Conservation (phyloP, 1,140 invertebrate species). For the Listronotus oregonensis region DNA sequence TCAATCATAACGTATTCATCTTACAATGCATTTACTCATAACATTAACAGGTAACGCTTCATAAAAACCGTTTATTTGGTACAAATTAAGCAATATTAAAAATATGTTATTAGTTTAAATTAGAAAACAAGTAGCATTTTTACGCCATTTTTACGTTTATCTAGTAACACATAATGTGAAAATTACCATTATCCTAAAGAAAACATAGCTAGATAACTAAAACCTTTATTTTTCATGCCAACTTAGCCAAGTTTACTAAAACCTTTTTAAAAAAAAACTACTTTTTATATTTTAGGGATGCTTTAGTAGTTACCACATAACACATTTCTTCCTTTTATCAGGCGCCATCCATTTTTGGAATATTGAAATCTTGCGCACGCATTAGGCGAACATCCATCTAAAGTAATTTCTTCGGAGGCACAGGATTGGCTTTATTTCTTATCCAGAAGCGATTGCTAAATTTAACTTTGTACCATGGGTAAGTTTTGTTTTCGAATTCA, state of each 20-base stretch:
- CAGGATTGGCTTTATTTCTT: constrained; percentile 66
- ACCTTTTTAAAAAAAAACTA: constrained; percentile 14
- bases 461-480: constrained; percentile 78
- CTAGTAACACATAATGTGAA: no score
- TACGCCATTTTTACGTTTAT: no score
- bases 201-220: not conserved
- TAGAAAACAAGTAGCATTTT: no score
- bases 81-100: no score
- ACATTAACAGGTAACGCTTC: constrained; percentile 75
- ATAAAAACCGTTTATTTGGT: no score
- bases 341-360: constrained; percentile 87
- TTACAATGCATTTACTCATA: constrained; percentile 79
- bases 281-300: constrained; percentile 60
- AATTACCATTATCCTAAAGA: no score
- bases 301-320: constrained; percentile 74
- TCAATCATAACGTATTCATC: constrained; percentile 73
- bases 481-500: no score
- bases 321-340: constrained; percentile 82
- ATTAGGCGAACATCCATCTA: constrained; percentile 59
- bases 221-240: constrained; percentile 1
- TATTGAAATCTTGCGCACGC: constrained; percentile 76
- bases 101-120: no score
- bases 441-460: constrained; percentile 77
- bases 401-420: constrained; percentile 67
- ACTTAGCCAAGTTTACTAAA: no score